These are phyloP conservation scores for Macropis europaea DNA, from an alignment of 2,888 invertebrate species.

Conservation along the genomic window DNA sequence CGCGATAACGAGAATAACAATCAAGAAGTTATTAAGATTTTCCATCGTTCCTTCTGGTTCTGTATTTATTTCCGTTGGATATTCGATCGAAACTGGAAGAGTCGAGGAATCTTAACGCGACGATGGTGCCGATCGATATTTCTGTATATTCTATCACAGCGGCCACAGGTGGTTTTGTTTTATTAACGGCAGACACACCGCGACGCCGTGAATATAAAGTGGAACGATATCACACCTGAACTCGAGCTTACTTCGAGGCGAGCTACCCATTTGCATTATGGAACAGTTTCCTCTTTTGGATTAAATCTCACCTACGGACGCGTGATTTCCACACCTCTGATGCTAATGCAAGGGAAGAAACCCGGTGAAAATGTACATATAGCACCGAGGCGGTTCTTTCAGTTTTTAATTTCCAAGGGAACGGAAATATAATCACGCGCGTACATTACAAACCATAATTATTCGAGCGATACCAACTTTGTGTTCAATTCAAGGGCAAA, in stretches of 20 bases:
- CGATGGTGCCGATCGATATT: constrained; percentile 41
- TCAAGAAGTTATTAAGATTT: no score
- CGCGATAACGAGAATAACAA: no score
- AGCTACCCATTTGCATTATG: constrained; percentile 27
- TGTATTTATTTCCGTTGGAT: no score
- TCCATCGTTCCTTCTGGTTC: no score
- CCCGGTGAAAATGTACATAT: not conserved
- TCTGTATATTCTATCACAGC: constrained; percentile 21
- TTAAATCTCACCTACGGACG: constrained; percentile 19
- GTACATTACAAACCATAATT: no score
- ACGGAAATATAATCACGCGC: not conserved
- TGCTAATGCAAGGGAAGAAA: not conserved
- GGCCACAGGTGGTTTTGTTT: constrained; percentile 75
- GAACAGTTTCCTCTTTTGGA: constrained; percentile 15
- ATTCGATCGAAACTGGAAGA: no score
- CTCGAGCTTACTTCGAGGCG: constrained; percentile 13
- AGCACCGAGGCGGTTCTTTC: not conserved
- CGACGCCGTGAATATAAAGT: constrained; percentile 6
- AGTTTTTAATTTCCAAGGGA: not conserved
- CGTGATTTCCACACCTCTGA: not conserved
- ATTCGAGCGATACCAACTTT: no score
- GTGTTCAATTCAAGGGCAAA: no score
- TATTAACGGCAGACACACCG: constrained; percentile 58
- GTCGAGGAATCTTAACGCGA: not conserved
- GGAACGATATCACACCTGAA: constrained; percentile 16